Percentiles rank a stretch among this genome's conserved stretches.
These are phyloP conservation scores for Nothura maculosa DNA, from an alignment of 2,797 vertebrate species.

Conservation along the genomic window DNA sequence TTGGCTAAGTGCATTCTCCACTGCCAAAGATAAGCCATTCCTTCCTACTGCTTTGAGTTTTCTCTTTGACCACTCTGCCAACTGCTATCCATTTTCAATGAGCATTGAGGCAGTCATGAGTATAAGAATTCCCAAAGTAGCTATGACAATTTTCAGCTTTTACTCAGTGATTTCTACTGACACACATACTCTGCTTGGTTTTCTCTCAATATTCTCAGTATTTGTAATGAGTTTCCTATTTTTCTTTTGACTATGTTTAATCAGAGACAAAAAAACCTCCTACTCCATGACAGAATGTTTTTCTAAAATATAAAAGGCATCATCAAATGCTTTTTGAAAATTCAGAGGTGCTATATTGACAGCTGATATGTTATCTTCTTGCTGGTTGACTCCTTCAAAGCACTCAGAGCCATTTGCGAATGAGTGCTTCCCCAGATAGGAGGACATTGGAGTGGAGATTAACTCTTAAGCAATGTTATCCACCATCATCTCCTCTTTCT, in stretches of 20 bases:
- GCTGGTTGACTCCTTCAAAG: background rate
- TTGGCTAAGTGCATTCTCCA: background rate
- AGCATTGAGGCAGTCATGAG: background rate
- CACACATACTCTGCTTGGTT: background rate
- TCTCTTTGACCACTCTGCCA: background rate
- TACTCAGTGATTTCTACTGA: background rate
- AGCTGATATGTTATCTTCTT: background rate
- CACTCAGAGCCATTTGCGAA: background rate
- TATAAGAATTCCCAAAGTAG: background rate
- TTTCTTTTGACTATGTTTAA: background rate
- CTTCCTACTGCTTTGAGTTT: background rate
- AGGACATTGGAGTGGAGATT: too few species aligned
- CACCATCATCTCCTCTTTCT: background rate
- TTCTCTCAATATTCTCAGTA: background rate
- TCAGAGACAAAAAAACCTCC: background rate
- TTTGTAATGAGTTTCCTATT: background rate
- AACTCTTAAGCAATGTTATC: background rate
- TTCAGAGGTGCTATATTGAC: background rate
- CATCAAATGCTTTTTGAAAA: background rate
- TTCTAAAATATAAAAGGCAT: background rate
- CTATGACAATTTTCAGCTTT: background rate
- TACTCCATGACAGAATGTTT: background rate
- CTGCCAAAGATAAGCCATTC: slow-evolving; percentile 20
- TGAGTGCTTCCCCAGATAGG: background rate
- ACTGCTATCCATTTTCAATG: background rate